Percentiles rank a stretch among this genome's conserved stretches.
These are phyloP conservation scores for Misgurnus anguillicaudatus DNA, from an alignment of 2,113 vertebrate species.

Conservation along the genomic window DNA sequence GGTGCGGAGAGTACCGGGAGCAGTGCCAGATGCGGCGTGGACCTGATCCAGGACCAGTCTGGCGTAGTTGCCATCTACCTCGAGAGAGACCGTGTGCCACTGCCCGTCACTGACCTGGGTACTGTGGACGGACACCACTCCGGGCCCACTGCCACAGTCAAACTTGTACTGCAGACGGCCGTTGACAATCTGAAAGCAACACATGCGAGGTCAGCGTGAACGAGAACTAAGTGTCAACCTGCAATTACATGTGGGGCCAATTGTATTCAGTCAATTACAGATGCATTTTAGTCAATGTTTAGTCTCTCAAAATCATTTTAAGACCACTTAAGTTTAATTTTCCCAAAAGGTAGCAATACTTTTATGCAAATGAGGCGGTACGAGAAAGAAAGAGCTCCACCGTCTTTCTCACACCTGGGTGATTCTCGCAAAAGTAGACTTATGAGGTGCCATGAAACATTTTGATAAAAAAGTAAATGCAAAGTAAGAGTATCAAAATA, in stretches of 20 bases:
- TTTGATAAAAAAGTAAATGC: too few species aligned
- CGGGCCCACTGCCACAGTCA: slow-evolving; percentile 95
- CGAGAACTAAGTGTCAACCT: neutral
- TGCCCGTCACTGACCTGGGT: slow-evolving; percentile 92
- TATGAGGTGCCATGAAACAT: too few species aligned
- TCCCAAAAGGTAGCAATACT: slow-evolving; percentile 2
- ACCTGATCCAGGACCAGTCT: slow-evolving; percentile 89
- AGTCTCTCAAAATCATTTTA: too few species aligned
- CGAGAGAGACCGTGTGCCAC: slow-evolving; percentile 89
- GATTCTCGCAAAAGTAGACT: too few species aligned
- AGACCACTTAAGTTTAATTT: too few species aligned
- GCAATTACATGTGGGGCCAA: too few species aligned
- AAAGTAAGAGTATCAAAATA: too few species aligned
- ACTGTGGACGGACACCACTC: slow-evolving; percentile 93
- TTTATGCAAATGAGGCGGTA: too few species aligned
- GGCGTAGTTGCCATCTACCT: slow-evolving; percentile 93
- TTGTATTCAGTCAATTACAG: too few species aligned
- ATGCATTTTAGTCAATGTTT: neutral
- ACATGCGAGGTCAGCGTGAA: neutral
- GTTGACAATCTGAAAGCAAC: slow-evolving; percentile 83
- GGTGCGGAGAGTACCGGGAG: slow-evolving; percentile 91
- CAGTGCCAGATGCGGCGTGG: slow-evolving; percentile 90
- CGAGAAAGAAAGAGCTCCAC: too few species aligned
- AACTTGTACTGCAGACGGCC: slow-evolving; percentile 96
- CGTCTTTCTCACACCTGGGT: too few species aligned